Conservation (phyloP, 2,888 invertebrate species). For the Stenchaetothrips biformis region DNA sequence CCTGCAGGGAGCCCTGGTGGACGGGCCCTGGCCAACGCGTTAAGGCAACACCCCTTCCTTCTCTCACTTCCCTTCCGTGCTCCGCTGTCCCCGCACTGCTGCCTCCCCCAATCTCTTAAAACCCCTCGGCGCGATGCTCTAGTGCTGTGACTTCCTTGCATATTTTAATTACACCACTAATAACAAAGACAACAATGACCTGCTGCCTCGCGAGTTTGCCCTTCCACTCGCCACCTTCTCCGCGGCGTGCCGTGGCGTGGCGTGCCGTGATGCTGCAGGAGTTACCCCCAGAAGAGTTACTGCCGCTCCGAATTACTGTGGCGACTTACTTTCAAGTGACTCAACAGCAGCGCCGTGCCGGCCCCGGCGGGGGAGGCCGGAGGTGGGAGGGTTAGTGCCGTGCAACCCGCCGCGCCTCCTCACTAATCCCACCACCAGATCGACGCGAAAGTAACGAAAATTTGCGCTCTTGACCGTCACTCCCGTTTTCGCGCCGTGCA, state of each 20-base stretch:
- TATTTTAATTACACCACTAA: slow-evolving; percentile 24
- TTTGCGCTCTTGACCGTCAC: background rate
- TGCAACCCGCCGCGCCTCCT: background rate
- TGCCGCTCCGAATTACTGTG: background rate
- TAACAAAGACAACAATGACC: slow-evolving; percentile 25
- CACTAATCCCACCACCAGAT: background rate
- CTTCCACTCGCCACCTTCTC: background rate
- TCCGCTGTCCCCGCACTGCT: background rate
- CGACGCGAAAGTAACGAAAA: background rate
- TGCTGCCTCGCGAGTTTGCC: background rate
- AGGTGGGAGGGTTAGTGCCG: background rate
- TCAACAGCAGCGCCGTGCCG: background rate
- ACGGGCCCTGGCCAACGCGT: no score
- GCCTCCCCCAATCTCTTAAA: background rate
- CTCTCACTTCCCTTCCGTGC: background rate
- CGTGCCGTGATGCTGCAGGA: background rate
- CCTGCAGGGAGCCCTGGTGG: no score
- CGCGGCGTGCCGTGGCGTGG: background rate
- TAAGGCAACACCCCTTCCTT: background rate
- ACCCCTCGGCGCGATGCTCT: background rate
- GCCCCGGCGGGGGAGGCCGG: background rate
- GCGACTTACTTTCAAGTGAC: slow-evolving; percentile 23
- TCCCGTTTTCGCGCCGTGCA: background rate
- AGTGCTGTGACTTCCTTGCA: slow-evolving; percentile 8
- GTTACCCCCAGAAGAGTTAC: background rate